Conservation (phyloP, 2,888 invertebrate species). For the Catonia carolina region DNA sequence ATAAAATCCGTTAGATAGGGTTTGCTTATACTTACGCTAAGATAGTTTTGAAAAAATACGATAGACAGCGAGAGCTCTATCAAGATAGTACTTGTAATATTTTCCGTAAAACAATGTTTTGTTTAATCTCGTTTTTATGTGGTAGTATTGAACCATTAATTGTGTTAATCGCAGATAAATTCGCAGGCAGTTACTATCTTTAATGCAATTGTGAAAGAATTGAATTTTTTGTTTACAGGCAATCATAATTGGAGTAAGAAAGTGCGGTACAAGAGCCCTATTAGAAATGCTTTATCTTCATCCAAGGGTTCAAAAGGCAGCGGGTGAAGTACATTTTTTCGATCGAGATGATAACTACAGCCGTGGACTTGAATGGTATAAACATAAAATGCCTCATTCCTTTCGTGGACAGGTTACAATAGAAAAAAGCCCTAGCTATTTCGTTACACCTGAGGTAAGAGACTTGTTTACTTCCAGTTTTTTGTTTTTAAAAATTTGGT, state of each 20-base stretch:
- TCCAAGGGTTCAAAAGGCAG: constrained; percentile 84
- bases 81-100: no score
- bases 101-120: no score
- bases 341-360: constrained; percentile 90
- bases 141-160: no score
- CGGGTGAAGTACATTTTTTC: constrained; percentile 95
- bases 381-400: constrained; percentile 89
- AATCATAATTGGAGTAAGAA: constrained; percentile 90
- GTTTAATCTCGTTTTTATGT: no score
- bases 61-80: no score
- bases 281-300: constrained; percentile 95
- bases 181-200: no score
- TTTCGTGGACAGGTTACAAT: constrained; percentile 88
- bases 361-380: constrained; percentile 91
- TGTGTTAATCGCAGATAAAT: no score
- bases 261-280: constrained; percentile 93
- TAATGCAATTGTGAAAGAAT: no score
- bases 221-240: constrained; percentile 55
- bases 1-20: no score
- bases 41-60: no score
- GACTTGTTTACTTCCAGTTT: not conserved
- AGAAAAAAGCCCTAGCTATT: constrained; percentile 97
- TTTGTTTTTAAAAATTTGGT: no score
- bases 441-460: constrained; percentile 86
- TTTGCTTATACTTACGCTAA: no score